Percentiles rank a stretch among this genome's conserved stretches.
These are phyloP conservation scores for Mola mola DNA, from an alignment of 2,113 vertebrate species.

Conservation along the genomic window DNA sequence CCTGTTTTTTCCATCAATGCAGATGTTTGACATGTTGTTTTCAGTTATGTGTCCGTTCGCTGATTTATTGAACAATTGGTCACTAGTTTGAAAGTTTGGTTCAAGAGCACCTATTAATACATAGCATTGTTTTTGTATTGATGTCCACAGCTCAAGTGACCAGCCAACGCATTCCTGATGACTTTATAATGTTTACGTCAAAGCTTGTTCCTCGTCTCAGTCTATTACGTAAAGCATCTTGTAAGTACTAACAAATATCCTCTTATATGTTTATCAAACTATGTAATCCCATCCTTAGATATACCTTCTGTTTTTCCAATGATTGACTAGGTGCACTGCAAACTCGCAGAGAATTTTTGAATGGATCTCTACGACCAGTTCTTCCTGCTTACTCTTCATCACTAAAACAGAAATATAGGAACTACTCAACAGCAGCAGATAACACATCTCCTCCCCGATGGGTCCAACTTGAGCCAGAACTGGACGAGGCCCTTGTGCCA, in stretches of 20 bases:
- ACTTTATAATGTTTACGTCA: conserved; percentile 71
- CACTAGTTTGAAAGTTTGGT: no score
- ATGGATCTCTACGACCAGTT: conserved; percentile 22
- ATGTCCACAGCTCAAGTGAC: conserved; percentile 38
- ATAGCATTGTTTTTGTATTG: neutral
- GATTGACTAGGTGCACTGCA: conserved; percentile 65
- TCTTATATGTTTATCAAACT: neutral
- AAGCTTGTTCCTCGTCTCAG: conserved; percentile 63
- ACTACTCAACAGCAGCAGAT: conserved; percentile 78
- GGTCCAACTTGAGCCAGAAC: conserved; percentile 81
- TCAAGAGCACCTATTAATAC: no score
- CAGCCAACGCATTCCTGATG: conserved; percentile 40
- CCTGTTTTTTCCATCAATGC: no score
- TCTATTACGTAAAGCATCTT: conserved; percentile 62
- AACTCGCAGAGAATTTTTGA: conserved; percentile 46
- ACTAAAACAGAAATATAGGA: conserved; percentile 44
- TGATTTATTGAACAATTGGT: neutral
- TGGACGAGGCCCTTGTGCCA: conserved; percentile 90
- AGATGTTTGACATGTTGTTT: no score
- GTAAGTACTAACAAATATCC: conserved; percentile 55
- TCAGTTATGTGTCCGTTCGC: no score
- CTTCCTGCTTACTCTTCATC: conserved; percentile 38
- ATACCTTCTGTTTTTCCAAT: neutral
- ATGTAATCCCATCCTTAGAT: neutral
- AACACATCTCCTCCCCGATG: conserved; percentile 75